phyloP scores from a whole-genome alignment of 2,888 invertebrate genomes.

The Diadegma fenestrale region DNA sequence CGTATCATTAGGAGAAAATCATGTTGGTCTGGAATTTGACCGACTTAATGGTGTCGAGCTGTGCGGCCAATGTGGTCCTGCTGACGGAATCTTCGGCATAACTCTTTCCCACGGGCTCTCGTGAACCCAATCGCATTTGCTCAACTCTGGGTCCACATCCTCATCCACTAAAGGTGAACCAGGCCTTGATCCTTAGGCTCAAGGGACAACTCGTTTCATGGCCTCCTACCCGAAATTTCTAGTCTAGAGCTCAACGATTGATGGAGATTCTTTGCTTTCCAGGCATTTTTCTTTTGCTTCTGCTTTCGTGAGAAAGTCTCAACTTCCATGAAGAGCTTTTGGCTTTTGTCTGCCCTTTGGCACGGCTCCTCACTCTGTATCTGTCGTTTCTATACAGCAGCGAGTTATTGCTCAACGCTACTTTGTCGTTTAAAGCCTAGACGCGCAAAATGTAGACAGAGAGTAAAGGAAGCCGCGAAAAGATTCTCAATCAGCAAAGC shows the following conservation, averaged over 20 bases:
- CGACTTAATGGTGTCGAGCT: slow-evolving; percentile 1
- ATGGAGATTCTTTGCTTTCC: not conserved
- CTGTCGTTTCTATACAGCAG: not conserved
- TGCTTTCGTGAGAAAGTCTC: not conserved
- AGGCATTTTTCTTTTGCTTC: not conserved
- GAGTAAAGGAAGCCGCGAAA: not conserved
- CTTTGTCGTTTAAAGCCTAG: slow-evolving; percentile 46
- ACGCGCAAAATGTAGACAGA: not conserved
- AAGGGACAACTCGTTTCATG: not conserved
- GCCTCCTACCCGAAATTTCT: not conserved
- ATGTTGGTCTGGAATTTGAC: not conserved
- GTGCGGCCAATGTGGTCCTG: not conserved
- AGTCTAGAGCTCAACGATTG: not conserved
- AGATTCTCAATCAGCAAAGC: slow-evolving; percentile 8
- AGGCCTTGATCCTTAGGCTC: not conserved
- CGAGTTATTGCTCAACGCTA: not conserved
- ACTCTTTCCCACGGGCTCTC: not conserved
- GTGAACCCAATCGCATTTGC: not conserved
- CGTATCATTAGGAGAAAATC: not conserved
- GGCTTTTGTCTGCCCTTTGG: not conserved
- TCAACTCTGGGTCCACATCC: not conserved
- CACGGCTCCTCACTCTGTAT: not conserved
- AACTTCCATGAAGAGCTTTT: not conserved
- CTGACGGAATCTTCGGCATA: not conserved
- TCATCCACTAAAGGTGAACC: not conserved